These are phyloP conservation scores for Mesocricetus auratus DNA, from an alignment of 2,113 vertebrate genomes.

Conservation along the genomic window DNA sequence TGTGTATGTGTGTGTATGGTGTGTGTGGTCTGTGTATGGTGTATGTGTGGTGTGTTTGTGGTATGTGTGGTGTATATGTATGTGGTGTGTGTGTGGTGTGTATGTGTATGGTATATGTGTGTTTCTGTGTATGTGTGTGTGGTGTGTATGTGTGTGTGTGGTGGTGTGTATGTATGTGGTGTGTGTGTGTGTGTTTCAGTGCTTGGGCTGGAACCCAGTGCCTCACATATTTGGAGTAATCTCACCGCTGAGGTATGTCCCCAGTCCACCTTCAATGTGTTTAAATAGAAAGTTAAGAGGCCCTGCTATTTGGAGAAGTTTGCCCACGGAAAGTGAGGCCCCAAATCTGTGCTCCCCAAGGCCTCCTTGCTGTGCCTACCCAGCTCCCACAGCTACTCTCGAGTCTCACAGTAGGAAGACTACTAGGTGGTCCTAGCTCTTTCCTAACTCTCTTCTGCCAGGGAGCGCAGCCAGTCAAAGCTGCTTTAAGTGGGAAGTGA, in stretches of 20 bases:
- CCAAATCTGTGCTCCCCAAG: background rate
- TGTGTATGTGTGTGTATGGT: background rate
- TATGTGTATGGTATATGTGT: background rate
- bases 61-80: background rate
- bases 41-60: background rate
- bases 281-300: background rate
- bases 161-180: too few species aligned
- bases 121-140: background rate
- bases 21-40: background rate
- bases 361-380: background rate
- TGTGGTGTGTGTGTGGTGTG: background rate
- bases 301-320: background rate
- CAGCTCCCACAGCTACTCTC: background rate
- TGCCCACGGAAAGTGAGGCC: background rate
- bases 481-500: background rate
- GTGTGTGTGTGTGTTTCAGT: background rate
- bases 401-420: rapidly evolving
- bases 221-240: background rate
- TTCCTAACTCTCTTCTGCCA: background rate
- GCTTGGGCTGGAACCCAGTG: background rate
- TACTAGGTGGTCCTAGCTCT: background rate
- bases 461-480: background rate
- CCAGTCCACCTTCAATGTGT: background rate
- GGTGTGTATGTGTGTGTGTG: too few species aligned
- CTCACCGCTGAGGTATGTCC: background rate